Evolutionary conservation across 2,113 vertebrate species (phyloP), one percentile per base, ranked within the genome.

Genomic region (Neotoma lepida): DNA sequence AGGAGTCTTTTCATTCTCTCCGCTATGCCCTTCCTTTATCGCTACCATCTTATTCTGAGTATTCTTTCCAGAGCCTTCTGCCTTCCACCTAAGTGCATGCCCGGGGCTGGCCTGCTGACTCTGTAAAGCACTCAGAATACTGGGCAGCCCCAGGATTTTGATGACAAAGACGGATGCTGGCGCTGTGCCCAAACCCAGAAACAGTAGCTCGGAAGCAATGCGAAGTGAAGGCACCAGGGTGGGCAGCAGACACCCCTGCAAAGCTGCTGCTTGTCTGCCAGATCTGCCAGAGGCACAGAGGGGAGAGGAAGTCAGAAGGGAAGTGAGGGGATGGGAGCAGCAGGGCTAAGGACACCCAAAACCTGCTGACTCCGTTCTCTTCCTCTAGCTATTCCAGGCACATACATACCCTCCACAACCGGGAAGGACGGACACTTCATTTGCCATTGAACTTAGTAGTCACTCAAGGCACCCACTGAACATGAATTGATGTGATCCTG

Each of bases 81-180:
- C 41, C 13, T 81, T 82, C 44, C 15, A 26, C 63, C 64, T 61
- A 66, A 88, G 58, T 9, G 85, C 90, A 6, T 33, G 80, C 49
- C 63, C 26, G 22, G n/a, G 13, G 56, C 80, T 71, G 89, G 70
- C 66, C 85, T 3, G 1, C 89, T 86, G 93, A 86, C 86, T 90
- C 85, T 70, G 51, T 33, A 22, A 84, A 68, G 54, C 73, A 63
- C 63, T 63, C 41, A 22, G 80, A 51, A 78, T 44, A n/a, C 78
- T 51, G 44, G 51, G 56, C 77, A 84, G 51, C 88, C 68, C 20
- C 1, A 4, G 49, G 64, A 86, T 58, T 93, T 73, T 77, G 64
- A 92, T 78, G 86, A 92, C 85, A 85, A 93, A 92, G 93, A 91
- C 41, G 14, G 80, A 70, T 8, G 74, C 70, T 3, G 30, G 93